Evolutionary conservation across 2,113 vertebrate genomes (phyloP), one percentile per base, ranked within the genome.

Genomic region (Sterna hirundo): DNA sequence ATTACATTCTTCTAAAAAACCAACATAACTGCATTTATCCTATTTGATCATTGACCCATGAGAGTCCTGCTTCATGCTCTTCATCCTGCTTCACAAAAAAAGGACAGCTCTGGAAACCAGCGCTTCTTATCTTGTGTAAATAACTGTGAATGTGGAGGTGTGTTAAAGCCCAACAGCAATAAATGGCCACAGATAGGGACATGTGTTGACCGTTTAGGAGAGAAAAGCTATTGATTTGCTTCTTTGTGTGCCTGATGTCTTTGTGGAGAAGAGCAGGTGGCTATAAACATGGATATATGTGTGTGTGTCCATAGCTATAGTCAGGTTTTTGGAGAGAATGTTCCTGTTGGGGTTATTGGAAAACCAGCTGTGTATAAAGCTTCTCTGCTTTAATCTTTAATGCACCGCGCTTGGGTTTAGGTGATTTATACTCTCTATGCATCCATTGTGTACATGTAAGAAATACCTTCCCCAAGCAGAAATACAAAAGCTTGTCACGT

Each of bases 11-110:
- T 97, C 91, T 93, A 44, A 93, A 94, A 94, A 88, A 34, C 4
- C 72, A 95, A 57, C 90, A 87, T 79, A 92, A 93, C 93, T 95
- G 94, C 93, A 46, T 97, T 97, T 97, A 97, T 97, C 94, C 80
- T 96, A 85, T 97, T 96, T 97, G 96, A 74, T 96, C 94, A 49
- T 69, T 96, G 95, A 96, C 94, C 96, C 95, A 74, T 97, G 95
- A 95, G 90, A 83, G 74, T 92, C 55, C 71, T 64, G 44, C 93
- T 96, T 95, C 83, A 70, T 93, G 80, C 89, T 94, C 74, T 84
- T 85, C 86, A 92, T 93, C 86, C 58, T 81, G 72, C 83, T 88
- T 89, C 81, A 66, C 82, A 93, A 90, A 92, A 92, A 88, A 94
- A 81, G 40, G 42, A 84, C 69, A 81, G 27, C 54, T 93, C 93